These are phyloP conservation scores for Amazona vittata DNA, from an alignment of 2,113 vertebrate species.

Conservation along the genomic window DNA sequence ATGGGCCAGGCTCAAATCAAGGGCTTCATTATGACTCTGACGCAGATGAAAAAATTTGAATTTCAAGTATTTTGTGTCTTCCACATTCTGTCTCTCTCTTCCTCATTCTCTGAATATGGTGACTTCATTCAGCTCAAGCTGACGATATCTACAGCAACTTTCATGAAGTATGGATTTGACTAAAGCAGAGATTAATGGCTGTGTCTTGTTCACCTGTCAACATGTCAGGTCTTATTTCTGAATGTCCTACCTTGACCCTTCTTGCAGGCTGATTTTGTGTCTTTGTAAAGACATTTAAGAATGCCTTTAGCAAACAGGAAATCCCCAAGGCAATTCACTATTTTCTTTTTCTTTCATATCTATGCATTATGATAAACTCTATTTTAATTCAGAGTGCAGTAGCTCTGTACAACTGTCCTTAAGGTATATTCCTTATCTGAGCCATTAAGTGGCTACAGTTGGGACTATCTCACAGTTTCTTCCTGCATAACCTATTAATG, in stretches of 20 bases:
- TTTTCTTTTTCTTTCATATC: not conserved
- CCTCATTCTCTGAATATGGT: not conserved
- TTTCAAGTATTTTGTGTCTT: not conserved
- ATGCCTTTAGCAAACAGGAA: not conserved
- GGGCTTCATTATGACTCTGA: not conserved
- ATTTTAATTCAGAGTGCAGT: not conserved
- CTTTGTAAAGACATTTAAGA: not conserved
- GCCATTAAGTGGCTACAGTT: not conserved
- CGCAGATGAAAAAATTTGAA: not conserved
- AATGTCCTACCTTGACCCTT: not conserved
- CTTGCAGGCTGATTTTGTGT: not conserved
- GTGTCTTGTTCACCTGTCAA: not conserved
- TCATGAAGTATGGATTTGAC: not conserved
- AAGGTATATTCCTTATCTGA: not conserved
- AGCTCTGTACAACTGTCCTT: not conserved
- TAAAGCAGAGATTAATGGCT: not conserved
- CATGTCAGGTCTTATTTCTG: not conserved
- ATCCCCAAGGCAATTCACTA: not conserved
- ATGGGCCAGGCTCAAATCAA: not conserved
- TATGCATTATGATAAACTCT: not conserved
- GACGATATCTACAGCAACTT: not conserved
- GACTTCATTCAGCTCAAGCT: not conserved
- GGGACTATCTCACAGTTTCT: not conserved
- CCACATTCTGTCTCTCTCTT: not conserved
- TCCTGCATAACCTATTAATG: not conserved